Percentiles rank a stretch among this genome's conserved stretches.
Conservation (phyloP, 2,888 invertebrate genomes). For the Hypomecis atomaria region DNA sequence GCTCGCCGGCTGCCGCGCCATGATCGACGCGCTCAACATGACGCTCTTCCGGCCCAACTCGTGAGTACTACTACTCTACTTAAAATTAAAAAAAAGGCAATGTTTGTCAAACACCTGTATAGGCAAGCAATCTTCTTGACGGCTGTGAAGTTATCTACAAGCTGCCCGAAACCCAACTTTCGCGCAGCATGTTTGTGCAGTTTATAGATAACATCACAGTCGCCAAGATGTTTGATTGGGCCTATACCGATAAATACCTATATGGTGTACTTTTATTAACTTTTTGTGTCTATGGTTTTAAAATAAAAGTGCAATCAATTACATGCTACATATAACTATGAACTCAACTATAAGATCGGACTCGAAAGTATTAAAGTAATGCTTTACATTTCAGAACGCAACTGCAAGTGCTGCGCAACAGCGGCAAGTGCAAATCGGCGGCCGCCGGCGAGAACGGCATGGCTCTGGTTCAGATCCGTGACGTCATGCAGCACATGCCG, state of each 20-base stretch:
- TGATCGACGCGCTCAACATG: conserved; percentile 91
- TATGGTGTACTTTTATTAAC: no score
- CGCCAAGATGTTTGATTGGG: no score
- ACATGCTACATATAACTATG: conserved; percentile 89
- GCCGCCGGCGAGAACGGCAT: conserved; percentile 88
- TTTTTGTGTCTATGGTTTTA: no score
- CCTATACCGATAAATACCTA: no score
- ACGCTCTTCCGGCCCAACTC: conserved; percentile 93
- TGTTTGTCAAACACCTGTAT: no score
- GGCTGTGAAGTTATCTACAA: no score
- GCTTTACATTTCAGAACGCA: conserved; percentile 84
- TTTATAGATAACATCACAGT: no score
- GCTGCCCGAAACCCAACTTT: no score
- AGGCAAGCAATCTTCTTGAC: no score
- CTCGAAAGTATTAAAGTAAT: not conserved
- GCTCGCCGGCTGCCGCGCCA: conserved; percentile 90
- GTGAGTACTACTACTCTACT: conserved; percentile 80
- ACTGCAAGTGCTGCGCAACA: conserved; percentile 90
- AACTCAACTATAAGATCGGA: not conserved
- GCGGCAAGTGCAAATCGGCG: conserved; percentile 88
- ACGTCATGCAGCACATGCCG: conserved; percentile 93
- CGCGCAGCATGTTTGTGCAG: no score
- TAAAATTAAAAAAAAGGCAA: no score
- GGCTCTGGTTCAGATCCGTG: conserved; percentile 92
- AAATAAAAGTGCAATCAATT: conserved; percentile 87